Conservation (phyloP, 2,888 invertebrate genomes). For the Amphipoea oculea region DNA sequence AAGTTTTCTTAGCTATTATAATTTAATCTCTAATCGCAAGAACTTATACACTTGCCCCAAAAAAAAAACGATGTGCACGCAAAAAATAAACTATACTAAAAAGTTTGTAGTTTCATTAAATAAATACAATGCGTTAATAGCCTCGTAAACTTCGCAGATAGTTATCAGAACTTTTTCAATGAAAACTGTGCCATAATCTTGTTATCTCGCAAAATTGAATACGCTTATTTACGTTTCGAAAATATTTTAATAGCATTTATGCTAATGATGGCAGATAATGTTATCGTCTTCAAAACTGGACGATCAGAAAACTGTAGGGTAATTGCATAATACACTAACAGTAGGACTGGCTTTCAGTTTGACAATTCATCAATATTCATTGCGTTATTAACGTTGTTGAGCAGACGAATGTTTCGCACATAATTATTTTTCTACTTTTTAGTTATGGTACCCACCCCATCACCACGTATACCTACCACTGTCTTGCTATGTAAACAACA, state of each 20-base stretch:
- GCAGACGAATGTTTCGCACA: not conserved
- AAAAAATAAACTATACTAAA: not conserved
- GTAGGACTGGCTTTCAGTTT: not conserved
- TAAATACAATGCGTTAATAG: not conserved
- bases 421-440: too few species aligned
- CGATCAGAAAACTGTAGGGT: not conserved
- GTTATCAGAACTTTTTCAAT: conserved; percentile 29
- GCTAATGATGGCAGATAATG: not conserved
- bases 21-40: not conserved
- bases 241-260: conserved; percentile 8
- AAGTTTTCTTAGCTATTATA: not conserved
- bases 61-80: too few species aligned
- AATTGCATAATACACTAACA: not conserved
- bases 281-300: conserved; percentile 5
- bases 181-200: conserved; percentile 5
- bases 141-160: conserved; percentile 17
- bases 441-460: too few species aligned
- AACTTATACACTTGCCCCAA: not conserved
- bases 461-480: too few species aligned
- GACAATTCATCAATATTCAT: not conserved
- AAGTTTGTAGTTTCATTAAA: not conserved
- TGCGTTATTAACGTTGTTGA: not conserved
- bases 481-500: too few species aligned
- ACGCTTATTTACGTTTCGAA: conserved; percentile 6
- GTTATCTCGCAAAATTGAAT: conserved; percentile 18